phyloP scores from a whole-genome alignment of 2,797 vertebrate genomes.

The Psittacula derbiana region DNA sequence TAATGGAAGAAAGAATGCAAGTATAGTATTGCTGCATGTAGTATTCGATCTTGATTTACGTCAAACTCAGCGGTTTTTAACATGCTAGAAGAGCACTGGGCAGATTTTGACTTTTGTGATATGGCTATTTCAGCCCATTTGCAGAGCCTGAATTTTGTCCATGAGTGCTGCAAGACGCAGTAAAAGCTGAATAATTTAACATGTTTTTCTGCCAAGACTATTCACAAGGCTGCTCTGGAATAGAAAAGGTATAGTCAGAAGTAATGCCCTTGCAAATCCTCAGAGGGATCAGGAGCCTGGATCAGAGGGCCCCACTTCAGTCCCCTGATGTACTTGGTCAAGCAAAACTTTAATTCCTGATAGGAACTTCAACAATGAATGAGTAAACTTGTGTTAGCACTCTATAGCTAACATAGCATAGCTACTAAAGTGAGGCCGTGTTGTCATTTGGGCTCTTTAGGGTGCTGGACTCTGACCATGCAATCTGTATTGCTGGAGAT shows the following conservation, averaged over 20 bases:
- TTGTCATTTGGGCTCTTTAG: not conserved
- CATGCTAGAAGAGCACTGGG: fast-evolving
- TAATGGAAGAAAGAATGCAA: not conserved
- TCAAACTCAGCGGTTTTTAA: fast-evolving
- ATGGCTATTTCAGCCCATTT: not conserved
- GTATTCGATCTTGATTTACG: not conserved
- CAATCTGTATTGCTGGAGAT: not conserved
- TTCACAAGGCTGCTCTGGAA: not conserved
- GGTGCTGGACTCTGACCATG: not conserved
- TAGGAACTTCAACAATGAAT: not conserved
- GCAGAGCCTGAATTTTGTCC: not conserved
- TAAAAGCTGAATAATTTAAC: not conserved
- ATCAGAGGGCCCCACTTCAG: not conserved
- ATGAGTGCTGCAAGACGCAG: not conserved
- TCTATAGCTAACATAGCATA: not conserved
- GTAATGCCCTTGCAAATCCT: not conserved
- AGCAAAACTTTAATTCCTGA: not conserved
- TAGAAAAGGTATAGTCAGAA: not conserved
- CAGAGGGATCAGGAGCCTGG: not conserved
- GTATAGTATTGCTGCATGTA: not conserved
- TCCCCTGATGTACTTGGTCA: not conserved
- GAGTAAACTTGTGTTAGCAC: not conserved
- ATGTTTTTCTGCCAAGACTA: not conserved
- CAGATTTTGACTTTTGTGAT: not conserved
- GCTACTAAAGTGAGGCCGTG: not conserved